Evolutionary conservation across 2,888 invertebrate genomes (phyloP).

Genomic region (Rhyacophila evoluta): DNA sequence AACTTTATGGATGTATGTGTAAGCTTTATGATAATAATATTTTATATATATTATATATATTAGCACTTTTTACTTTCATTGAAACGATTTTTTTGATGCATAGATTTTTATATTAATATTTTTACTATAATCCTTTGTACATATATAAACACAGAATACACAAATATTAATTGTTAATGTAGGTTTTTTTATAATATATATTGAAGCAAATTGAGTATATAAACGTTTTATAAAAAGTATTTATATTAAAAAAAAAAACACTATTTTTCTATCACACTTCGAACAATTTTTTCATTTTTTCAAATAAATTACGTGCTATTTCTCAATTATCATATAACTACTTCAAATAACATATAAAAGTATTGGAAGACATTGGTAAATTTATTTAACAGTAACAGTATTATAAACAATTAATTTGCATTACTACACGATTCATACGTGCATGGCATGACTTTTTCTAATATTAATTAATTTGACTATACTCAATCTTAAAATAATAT

Average conservation of each 20-base stretch:
- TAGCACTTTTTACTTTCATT: constrained; percentile 27
- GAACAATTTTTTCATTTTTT: no score
- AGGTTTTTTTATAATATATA: no score
- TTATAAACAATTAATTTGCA: constrained; percentile 25
- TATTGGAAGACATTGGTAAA: no score
- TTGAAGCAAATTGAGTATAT: no score
- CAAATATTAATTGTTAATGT: no score
- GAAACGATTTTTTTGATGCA: constrained; percentile 29
- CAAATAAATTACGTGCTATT: no score
- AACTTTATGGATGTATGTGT: constrained; percentile 55
- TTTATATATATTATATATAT: constrained; percentile 31
- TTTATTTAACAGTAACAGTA: constrained; percentile 26
- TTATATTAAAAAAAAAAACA: no score
- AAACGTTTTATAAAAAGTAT: no score
- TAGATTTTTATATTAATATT: constrained; percentile 31
- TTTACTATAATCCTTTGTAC: constrained; percentile 29
- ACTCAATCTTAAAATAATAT: neutral
- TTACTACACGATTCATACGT: constrained; percentile 37
- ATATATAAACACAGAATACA: no score
- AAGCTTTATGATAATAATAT: constrained; percentile 52
- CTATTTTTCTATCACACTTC: no score
- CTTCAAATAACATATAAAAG: no score
- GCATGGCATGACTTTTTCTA: constrained; percentile 52
- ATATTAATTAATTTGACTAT: constrained; percentile 31
- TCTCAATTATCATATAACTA: no score